Percentiles rank a stretch among this genome's conserved stretches.
These are phyloP conservation scores for Eristalis pertinax DNA, from an alignment of 2,888 invertebrate genomes.

Conservation along the genomic window DNA sequence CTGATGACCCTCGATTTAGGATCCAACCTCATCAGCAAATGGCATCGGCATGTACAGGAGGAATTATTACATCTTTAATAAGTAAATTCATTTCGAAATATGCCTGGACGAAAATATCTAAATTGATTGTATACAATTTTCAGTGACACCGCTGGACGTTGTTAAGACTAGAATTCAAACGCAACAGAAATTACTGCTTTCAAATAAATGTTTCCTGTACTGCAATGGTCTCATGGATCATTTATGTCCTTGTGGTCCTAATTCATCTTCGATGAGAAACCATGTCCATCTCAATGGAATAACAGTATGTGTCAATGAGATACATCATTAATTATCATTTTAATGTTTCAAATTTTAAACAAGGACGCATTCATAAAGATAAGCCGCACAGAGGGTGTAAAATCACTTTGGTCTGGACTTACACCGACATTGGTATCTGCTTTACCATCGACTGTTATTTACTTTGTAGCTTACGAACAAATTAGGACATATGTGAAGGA, in stretches of 20 bases:
- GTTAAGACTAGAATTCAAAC: conserved; percentile 98
- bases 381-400: conserved; percentile 91
- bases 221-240: conserved; percentile 99
- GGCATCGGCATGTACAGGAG: conserved; percentile 86
- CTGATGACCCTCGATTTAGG: conserved; percentile 89
- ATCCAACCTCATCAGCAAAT: conserved; percentile 82
- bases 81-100: conserved; percentile 83
- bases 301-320: conserved; percentile 82
- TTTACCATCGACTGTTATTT: conserved; percentile 97
- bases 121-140: conserved; percentile 33
- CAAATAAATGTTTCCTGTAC: conserved; percentile 95
- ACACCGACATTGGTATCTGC: conserved; percentile 98
- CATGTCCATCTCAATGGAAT: conserved; percentile 90
- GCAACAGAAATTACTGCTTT: conserved; percentile 91
- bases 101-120: background rate
- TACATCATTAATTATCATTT: conserved; percentile 15
- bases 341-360: conserved; percentile 54
- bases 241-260: conserved; percentile 90
- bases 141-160: conserved; percentile 99
- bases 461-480: conserved; percentile 98
- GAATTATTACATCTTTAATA: conserved; percentile 92
- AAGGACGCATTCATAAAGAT: conserved; percentile 99
- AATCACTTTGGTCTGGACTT: conserved; percentile 97
- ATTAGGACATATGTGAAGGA: conserved; percentile 86
- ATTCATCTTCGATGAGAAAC: conserved; percentile 74